These are phyloP conservation scores for Girardia tigrina DNA, from an alignment of 2,888 invertebrate genomes.

Conservation along the genomic window DNA sequence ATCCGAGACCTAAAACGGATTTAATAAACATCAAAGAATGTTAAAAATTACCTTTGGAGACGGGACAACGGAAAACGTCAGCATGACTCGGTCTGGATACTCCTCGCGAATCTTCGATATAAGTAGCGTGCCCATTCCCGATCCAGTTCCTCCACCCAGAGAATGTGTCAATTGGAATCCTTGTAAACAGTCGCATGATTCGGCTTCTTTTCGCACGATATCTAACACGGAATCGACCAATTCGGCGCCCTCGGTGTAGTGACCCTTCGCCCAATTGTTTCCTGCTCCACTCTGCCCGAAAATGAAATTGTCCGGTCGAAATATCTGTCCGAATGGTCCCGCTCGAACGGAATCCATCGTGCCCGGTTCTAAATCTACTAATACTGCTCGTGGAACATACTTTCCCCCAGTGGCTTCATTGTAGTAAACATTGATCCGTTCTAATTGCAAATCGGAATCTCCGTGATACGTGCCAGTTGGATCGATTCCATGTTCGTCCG, in stretches of 20 bases:
- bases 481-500: too few relatives aligned
- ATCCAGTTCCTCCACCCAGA: constrained; percentile 53
- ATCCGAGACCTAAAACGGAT: too few relatives aligned
- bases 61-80: constrained; percentile 81
- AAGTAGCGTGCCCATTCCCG: constrained; percentile 32
- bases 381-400: constrained; percentile 52
- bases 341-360: constrained; percentile 87
- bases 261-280: constrained; percentile 76
- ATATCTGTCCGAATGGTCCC: constrained; percentile 75
- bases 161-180: constrained; percentile 57
- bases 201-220: constrained; percentile 62
- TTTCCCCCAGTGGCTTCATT: constrained; percentile 57
- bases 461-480: too few relatives aligned
- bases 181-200: constrained; percentile 73
- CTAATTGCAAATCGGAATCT: too few relatives aligned
- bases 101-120: constrained; percentile 25
- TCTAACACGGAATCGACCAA: constrained; percentile 56
- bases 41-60: constrained; percentile 66
- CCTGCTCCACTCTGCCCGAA: constrained; percentile 63
- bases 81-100: constrained; percentile 62
- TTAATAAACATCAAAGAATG: too few relatives aligned
- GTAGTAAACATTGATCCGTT: too few relatives aligned
- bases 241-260: constrained; percentile 72
- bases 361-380: constrained; percentile 81
- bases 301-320: constrained; percentile 81